Percentiles rank a stretch among this genome's conserved stretches.
Conservation (phyloP, 2,113 vertebrate species). For the Protobothrops flavoviridis region DNA sequence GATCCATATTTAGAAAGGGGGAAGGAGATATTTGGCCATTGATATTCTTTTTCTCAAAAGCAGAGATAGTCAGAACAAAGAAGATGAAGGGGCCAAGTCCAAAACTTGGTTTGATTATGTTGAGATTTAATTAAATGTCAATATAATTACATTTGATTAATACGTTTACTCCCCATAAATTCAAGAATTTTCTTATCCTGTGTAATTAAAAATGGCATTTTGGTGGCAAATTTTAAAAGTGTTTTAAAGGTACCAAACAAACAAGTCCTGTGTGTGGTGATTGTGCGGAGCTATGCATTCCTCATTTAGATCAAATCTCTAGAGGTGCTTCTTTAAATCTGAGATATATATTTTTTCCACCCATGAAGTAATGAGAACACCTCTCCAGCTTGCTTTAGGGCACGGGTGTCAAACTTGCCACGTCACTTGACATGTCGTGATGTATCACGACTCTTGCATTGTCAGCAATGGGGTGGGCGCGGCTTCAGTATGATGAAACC, state of each 20-base stretch:
- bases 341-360: background rate
- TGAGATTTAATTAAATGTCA: background rate
- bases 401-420: too few relatives aligned
- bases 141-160: background rate
- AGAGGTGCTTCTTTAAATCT: background rate
- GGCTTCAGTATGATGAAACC: too few relatives aligned
- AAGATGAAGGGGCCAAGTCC: background rate
- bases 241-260: background rate
- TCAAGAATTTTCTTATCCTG: background rate
- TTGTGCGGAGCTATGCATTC: background rate
- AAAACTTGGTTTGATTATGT: background rate
- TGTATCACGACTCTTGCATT: too few relatives aligned
- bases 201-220: background rate
- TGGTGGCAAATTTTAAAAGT: background rate
- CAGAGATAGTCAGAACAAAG: background rate
- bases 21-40: background rate
- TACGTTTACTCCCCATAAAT: background rate
- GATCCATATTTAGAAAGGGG: background rate
- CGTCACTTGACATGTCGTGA: too few relatives aligned
- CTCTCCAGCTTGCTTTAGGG: background rate
- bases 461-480: too few relatives aligned
- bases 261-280: background rate
- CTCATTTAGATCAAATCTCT: background rate
- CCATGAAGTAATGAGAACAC: background rate
- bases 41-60: background rate